Percentiles rank a stretch among this genome's conserved stretches.
Evolutionary conservation across 2,888 invertebrate genomes (phyloP).

Genomic region (Lamellibrachia columna): DNA sequence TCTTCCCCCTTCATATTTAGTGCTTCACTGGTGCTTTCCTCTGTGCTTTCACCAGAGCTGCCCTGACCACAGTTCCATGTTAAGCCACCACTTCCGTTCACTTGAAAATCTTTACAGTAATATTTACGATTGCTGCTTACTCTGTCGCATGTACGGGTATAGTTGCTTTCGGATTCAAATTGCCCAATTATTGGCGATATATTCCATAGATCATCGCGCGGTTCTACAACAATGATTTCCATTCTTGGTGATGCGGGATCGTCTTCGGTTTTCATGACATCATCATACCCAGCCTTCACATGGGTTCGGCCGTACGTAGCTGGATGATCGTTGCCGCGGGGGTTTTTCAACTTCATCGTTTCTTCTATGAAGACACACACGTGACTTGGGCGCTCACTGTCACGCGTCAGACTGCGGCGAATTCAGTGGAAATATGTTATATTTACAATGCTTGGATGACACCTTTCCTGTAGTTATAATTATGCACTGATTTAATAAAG

Average conservation of each 20-base stretch:
- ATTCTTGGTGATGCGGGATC: neutral
- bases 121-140: neutral
- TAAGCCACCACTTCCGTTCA: neutral
- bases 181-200: neutral
- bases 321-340: neutral
- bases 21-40: neutral
- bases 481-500: neutral
- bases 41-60: neutral
- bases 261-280: neutral
- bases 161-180: neutral
- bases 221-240: neutral
- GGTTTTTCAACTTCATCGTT: neutral
- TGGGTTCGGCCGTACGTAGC: neutral
- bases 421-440: neutral
- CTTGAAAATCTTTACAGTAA: neutral
- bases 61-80: neutral
- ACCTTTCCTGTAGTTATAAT: neutral
- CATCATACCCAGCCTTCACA: neutral
- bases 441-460: neutral
- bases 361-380: neutral
- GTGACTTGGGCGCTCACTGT: neutral
- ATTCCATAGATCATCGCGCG: neutral
- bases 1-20: neutral
- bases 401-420: neutral
- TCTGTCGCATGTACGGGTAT: neutral